Base-by-base conservation (phyloP, 2,888 invertebrate species). In the Actias luna region DNA sequence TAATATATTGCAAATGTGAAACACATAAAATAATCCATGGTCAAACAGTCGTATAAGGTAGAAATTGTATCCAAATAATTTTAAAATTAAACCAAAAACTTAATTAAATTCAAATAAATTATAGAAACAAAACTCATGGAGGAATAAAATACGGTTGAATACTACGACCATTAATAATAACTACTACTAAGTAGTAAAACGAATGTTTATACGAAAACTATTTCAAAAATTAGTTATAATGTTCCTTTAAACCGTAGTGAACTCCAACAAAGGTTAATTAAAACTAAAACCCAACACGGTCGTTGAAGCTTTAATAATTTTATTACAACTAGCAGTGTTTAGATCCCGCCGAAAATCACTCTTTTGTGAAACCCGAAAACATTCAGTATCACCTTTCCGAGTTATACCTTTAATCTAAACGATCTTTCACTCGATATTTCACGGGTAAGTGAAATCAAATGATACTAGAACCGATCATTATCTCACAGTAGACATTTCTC, bases 401-500 rank as follows among this genome's bases (percentile, higher is more conserved):
- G 55, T 29, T 29, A 29, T 29, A 55, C 16, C 29, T 3, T n/a
- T 55, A 55, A 55, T 55, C 55, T 55, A n/a, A 55, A 55, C 55
- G 27, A 29, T 55, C 27, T 29, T 55, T 29, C 55, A 29, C 27
- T 55, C 55, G n/a, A 55, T 55, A 55, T 55, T 55, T 55, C n/a
- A 55, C 55, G 29, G 16, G 29, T 59, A 42, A 63, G 63, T 63
- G 52, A 39, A 63, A 59, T 50, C 29, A 39, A 52, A 59, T 63
- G 63, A 39, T 39, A 59, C 59, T 61, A 36, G 36, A 61, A 22
- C 33, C 33, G 42, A 58, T 22, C 60, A 31, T 35, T 16, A 36
- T 59, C 59, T 59, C 59, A 33, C 46, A 31, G 52, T 36, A 59
- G 46, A 58, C 50, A 58, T 59, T 63, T 63, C 59, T 63, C 52